Evolutionary conservation across 2,888 invertebrate genomes (phyloP).

Genomic region (Dugesia japonica): DNA sequence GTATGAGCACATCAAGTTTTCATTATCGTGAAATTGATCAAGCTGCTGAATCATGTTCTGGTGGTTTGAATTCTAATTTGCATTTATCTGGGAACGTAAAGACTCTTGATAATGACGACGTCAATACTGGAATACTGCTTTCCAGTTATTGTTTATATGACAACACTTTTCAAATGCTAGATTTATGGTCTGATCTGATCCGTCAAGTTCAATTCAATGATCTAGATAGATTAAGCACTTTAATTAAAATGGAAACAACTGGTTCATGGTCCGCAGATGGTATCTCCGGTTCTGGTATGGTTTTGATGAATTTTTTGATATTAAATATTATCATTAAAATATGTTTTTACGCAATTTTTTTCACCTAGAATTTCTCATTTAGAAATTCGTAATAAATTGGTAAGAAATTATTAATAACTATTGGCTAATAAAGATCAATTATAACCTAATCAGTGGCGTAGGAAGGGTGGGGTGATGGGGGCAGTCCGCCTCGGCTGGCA

Average conservation of each 20-base stretch:
- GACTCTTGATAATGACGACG: no score
- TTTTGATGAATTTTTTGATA: no score
- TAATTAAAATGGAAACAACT: neutral
- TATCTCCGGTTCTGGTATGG: neutral
- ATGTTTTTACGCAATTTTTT: no score
- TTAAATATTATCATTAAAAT: no score
- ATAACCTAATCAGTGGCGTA: no score
- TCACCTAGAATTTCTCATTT: no score
- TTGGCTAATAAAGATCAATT: no score
- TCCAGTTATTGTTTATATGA: neutral
- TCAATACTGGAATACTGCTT: neutral
- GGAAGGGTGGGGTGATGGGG: no score
- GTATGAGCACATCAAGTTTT: neutral
- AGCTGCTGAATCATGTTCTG: neutral
- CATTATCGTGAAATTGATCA: conserved; percentile 10
- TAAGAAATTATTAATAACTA: no score
- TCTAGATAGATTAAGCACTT: neutral
- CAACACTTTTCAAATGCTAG: neutral
- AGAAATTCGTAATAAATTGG: no score
- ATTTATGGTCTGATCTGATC: neutral
- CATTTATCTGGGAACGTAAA: neutral
- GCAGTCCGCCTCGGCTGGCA: no score
- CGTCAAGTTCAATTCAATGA: neutral
- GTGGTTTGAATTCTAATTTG: neutral
- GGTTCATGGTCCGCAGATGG: neutral